Conservation (phyloP, 2,113 vertebrate species). For the Hemibagrus wyckioides region DNA sequence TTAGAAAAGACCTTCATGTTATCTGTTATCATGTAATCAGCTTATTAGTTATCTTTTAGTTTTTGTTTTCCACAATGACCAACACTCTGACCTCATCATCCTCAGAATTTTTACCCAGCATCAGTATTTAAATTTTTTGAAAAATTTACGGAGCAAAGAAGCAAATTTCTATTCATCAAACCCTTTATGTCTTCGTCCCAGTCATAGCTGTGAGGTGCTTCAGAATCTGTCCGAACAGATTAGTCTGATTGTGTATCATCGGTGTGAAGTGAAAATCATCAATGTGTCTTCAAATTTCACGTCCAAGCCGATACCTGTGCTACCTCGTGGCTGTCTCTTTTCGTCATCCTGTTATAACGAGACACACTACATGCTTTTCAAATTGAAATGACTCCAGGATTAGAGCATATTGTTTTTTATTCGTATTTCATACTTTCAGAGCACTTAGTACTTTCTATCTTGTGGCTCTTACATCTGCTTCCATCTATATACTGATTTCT, state of each 20-base stretch:
- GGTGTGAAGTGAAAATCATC: not conserved
- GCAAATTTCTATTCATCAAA: not conserved
- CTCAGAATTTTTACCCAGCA: no score
- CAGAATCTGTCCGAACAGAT: not conserved
- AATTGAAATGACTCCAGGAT: not conserved
- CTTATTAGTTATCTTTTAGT: not conserved
- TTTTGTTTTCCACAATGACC: not conserved
- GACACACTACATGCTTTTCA: not conserved
- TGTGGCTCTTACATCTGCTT: no score
- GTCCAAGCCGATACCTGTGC: not conserved
- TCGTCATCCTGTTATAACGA: not conserved
- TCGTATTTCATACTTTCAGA: no score
- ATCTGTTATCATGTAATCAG: no score
- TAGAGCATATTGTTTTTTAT: not conserved
- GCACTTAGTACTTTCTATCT: no score
- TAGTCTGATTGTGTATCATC: not conserved
- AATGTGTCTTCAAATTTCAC: not conserved
- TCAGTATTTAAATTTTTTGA: not conserved
- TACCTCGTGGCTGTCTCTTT: not conserved
- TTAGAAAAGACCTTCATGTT: no score
- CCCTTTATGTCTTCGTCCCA: not conserved
- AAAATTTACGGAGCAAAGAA: not conserved
- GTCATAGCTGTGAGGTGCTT: not conserved
- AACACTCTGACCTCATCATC: not conserved
- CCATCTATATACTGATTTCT: no score